Evolutionary conservation across 2,888 invertebrate species (phyloP), one percentile per base, ranked within the genome.

Genomic region (Cantharis nigra): DNA sequence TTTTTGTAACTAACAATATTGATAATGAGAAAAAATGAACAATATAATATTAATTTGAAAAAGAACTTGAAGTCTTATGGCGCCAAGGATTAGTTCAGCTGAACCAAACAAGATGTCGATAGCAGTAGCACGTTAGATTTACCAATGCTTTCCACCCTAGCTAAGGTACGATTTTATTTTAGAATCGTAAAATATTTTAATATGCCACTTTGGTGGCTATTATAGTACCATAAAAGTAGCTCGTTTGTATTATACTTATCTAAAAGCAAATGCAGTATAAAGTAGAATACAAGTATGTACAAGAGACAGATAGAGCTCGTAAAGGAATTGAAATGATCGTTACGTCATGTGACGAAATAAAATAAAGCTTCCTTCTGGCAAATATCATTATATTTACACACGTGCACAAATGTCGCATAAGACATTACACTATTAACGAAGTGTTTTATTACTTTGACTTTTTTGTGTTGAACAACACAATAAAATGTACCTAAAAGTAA

Each of bases 211-310:
- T 85, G 84, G 83, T 82, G 85, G 85, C 85, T 86, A 87, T 88
- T 88, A 88, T 87, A 86, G 85, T 87, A 84, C 86, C 86, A 87
- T 88, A 88, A 88, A 88, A 87, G 87, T 85, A 87, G 86, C 86
- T 83, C 83, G 83, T 81, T 83, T 84, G 84, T 84, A 85, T 78
- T 78, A 78, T 78, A 82, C 85, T 87, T 87, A 87, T 87, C 86
- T 86, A 86, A 49, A 85, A 84, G 86, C 86, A 85, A 87, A 86
- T 86, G 82, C 79, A 81, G 81, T 81, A 78, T 78, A 83, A 83
- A 83, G 82, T 83, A 83, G 84, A 83, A 84, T 84, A 84, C 84
- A 85, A 85, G 84, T 84, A 84, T 84, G 84, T 83, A 83, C 83
- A 83, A 83, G 82, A 82, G 84, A 83, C 85, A 86, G 85, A 85